Evolutionary conservation across 2,113 vertebrate species (phyloP).

Genomic region (Pseudonaja textilis): DNA sequence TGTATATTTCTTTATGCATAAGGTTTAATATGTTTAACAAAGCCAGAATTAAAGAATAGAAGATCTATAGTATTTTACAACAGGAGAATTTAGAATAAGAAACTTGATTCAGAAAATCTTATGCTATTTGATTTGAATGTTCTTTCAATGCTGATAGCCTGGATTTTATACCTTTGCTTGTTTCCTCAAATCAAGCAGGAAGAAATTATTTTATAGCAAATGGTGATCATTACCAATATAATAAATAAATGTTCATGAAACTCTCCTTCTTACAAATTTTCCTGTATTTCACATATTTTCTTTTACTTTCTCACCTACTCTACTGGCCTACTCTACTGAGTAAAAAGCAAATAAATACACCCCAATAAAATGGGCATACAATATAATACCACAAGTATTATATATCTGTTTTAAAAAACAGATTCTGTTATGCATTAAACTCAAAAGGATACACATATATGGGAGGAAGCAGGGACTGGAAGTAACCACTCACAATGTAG

Average conservation of each 20-base stretch:
- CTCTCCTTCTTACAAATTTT: neutral
- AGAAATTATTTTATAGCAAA: neutral
- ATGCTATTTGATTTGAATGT: neutral
- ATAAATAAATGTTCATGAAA: neutral
- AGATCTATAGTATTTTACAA: neutral
- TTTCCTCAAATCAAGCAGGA: neutral
- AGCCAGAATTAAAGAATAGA: neutral
- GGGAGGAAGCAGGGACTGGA: slow-evolving; percentile 13
- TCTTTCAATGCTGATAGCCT: neutral
- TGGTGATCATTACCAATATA: neutral
- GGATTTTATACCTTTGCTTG: neutral
- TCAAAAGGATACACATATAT: neutral
- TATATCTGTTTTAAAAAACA: neutral
- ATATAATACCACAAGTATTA: neutral
- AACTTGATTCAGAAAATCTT: neutral
- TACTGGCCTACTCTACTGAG: neutral
- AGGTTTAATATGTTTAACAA: neutral
- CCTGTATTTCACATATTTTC: neutral
- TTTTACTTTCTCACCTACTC: neutral
- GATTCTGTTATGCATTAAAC: slow-evolving; percentile 13
- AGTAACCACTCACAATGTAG: slow-evolving; percentile 34
- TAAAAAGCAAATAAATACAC: neutral
- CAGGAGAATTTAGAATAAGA: neutral
- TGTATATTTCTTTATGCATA: neutral
- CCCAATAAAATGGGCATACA: neutral